Conservation (phyloP, 2,113 vertebrate species). For the Narcine bancroftii region DNA sequence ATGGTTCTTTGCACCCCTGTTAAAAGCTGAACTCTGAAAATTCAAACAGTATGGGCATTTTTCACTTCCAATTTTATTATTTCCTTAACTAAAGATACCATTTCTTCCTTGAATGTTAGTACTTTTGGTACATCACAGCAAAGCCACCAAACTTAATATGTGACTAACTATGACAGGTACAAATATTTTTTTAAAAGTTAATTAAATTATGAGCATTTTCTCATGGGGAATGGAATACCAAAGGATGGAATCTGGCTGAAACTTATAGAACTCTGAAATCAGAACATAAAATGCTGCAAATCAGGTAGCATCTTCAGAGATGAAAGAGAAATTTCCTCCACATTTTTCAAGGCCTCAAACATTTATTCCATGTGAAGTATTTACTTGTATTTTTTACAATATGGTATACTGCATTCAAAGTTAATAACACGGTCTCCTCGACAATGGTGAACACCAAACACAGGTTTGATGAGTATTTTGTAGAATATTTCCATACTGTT, state of each 20-base stretch:
- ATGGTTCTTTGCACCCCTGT: neutral
- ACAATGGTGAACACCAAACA: too few relatives aligned
- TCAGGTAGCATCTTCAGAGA: too few relatives aligned
- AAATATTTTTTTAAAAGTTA: neutral
- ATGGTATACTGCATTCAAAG: too few relatives aligned
- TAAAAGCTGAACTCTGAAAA: constrained; percentile 4
- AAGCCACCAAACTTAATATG: neutral
- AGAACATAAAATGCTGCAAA: too few relatives aligned
- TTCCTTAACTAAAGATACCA: neutral
- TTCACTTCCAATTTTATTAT: neutral
- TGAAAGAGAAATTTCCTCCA: too few relatives aligned
- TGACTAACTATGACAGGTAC: neutral
- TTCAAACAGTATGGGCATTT: neutral
- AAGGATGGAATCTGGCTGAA: neutral
- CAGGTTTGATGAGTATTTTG: too few relatives aligned
- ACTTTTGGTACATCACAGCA: neutral
- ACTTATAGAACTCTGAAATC: neutral
- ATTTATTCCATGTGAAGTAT: too few relatives aligned
- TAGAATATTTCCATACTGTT: too few relatives aligned
- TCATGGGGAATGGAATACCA: neutral
- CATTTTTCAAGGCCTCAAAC: too few relatives aligned
- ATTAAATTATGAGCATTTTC: neutral
- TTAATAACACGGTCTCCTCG: too few relatives aligned
- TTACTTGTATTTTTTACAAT: too few relatives aligned
- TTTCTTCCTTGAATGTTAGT: neutral